Percentiles rank a stretch among this genome's conserved stretches.
Evolutionary conservation across 2,113 vertebrate genomes (phyloP).

Genomic region (Carassius gibelio): DNA sequence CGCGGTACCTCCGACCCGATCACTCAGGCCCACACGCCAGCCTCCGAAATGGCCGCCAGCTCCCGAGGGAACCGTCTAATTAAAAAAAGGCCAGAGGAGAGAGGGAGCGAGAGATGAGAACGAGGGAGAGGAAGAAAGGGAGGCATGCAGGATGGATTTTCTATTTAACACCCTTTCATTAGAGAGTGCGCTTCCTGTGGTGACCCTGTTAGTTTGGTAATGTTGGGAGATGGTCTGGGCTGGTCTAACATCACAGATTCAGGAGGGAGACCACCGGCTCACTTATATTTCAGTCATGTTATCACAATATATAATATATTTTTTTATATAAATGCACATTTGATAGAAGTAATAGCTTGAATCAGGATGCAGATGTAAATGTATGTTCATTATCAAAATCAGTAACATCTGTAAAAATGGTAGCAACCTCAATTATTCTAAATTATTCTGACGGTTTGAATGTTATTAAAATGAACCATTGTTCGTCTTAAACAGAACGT

Average conservation of each 20-base stretch:
- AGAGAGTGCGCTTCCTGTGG: conserved; percentile 76
- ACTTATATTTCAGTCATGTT: conserved; percentile 11
- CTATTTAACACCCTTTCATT: conserved; percentile 74
- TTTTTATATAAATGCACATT: no score
- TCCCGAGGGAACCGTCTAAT: conserved; percentile 79
- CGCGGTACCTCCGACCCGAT: conserved; percentile 70
- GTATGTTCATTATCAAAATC: no score
- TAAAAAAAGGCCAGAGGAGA: conserved; percentile 72
- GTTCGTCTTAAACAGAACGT: background rate
- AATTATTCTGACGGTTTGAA: no score
- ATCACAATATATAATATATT: background rate
- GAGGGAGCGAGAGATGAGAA: conserved; percentile 39
- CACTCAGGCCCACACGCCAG: conserved; percentile 72
- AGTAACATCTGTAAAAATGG: no score
- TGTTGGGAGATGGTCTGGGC: conserved; percentile 67
- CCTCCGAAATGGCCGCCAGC: conserved; percentile 79
- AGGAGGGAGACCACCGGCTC: conserved; percentile 42
- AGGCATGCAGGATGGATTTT: conserved; percentile 75
- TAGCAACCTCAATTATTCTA: no score
- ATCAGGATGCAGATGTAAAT: no score
- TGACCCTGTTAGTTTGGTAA: conserved; percentile 60
- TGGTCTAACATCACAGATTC: conserved; percentile 67
- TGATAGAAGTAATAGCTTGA: no score
- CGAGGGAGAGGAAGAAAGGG: conserved; percentile 66
- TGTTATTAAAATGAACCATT: no score